Percentiles rank a stretch among this genome's conserved stretches.
Evolutionary conservation across 1,140 invertebrate genomes (phyloP).

Genomic region (Drosophila nikananu): DNA sequence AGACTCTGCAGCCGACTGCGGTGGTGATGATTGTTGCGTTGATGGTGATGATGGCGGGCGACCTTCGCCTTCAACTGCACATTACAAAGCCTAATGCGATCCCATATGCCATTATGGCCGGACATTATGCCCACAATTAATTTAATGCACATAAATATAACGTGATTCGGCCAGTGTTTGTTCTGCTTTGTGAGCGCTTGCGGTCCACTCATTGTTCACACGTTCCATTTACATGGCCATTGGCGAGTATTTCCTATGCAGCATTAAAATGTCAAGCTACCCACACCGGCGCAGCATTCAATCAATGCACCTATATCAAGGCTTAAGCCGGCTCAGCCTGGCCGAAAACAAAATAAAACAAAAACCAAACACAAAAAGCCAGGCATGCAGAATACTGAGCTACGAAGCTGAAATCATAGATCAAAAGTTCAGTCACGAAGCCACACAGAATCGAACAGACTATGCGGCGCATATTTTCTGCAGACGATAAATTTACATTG

Average conservation of each 20-base stretch:
- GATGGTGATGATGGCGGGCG: constrained; percentile 38
- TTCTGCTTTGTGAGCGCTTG: constrained; percentile 33
- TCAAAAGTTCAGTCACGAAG: constrained; percentile 79
- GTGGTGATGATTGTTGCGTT: constrained; percentile 40
- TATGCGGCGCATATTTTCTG: constrained; percentile 53
- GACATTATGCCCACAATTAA: constrained; percentile 54
- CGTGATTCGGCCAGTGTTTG: constrained; percentile 15
- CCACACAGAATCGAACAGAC: constrained; percentile 69
- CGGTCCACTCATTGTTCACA: constrained; percentile 70
- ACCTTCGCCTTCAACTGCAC: constrained; percentile 77
- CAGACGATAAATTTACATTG: constrained; percentile 25
- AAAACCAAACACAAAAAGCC: neutral
- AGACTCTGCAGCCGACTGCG: constrained; percentile 46
- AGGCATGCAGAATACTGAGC: constrained; percentile 33
- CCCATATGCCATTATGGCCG: constrained; percentile 42
- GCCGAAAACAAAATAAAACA: constrained; percentile 29
- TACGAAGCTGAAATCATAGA: constrained; percentile 51
- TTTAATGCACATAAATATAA: constrained; percentile 63
- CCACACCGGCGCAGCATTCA: constrained; percentile 59
- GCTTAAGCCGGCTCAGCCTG: constrained; percentile 40
- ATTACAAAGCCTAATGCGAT: constrained; percentile 67
- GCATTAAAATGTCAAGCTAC: constrained; percentile 76
- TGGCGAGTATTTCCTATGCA: constrained; percentile 72
- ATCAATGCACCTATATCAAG: constrained; percentile 73
- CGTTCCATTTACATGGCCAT: constrained; percentile 78